Percentiles rank a stretch among this genome's conserved stretches.
These are phyloP conservation scores for Bradynema listronoti DNA, from an alignment of 1,140 invertebrate genomes.

Conservation along the genomic window DNA sequence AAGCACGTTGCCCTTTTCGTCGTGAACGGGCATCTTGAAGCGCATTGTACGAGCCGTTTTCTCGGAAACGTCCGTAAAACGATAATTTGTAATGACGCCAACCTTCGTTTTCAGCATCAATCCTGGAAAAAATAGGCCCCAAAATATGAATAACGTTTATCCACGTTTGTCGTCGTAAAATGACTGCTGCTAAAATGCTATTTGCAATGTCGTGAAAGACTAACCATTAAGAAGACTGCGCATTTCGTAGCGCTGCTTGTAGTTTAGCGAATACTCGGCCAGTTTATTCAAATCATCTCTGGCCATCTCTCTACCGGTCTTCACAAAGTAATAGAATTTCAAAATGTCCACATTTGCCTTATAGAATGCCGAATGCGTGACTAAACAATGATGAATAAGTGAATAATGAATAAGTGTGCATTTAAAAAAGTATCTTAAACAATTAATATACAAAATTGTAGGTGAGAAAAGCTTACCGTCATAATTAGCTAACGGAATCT, in stretches of 20 bases:
- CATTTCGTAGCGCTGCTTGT: background rate
- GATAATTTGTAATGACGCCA: background rate
- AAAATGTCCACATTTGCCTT: constrained; percentile 1
- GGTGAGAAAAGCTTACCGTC: background rate
- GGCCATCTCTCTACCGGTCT: background rate
- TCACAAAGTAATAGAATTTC: constrained; percentile 4
- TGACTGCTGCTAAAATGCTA: no score
- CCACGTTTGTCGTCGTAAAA: no score
- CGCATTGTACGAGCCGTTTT: background rate
- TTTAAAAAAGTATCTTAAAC: no score
- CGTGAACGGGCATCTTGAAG: background rate
- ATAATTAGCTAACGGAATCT: background rate
- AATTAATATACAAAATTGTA: background rate
- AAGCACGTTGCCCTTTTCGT: constrained; percentile 5
- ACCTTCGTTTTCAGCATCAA: background rate
- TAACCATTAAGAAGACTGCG: constrained; percentile 3
- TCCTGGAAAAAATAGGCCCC: constrained; percentile 4
- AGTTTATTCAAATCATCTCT: background rate
- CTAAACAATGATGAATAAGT: no score
- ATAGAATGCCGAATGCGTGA: constrained; percentile 6
- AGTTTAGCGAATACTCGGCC: background rate
- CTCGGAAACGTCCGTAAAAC: background rate
- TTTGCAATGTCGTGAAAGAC: no score
- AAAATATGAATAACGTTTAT: no score
- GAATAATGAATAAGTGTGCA: no score